Evolutionary conservation across 1,140 invertebrate species (phyloP), one percentile per base, ranked within the genome.

Genomic region (Pseudomyrmex flavicornis): DNA sequence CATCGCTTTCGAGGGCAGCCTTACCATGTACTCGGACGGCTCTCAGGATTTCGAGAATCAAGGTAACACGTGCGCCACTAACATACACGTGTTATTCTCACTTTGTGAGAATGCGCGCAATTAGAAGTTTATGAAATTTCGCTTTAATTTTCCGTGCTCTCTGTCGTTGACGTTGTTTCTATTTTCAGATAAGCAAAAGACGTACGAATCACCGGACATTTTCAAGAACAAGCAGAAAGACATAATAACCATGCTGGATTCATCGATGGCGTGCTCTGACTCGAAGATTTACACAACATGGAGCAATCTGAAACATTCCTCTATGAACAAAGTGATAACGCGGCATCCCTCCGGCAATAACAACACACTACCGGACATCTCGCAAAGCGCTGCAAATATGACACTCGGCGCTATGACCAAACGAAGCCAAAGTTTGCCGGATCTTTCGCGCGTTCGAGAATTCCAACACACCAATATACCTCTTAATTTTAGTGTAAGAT

Each of bases 1-100:
- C 70, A 98, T 99, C 90, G 98, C 98, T 66, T 98, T 98, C 90
- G 98, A 98, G 95, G 98, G 97, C 87, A 98, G 97, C 90, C 95
- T 97, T 83, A 96, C 97, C 54, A 97, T 97, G 95, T 98, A 97
- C 92, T 97, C 97, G 10, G 97, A 98, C 93, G 97, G 97, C 90
- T 98, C 97, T 85, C 96, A 97, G 91, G 94, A 94, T 88, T 97
- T 96, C 92, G 95, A 96, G 89, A 96, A 95, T 91, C 95, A 95
- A 91, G 96, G 96, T 96, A 93, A 79, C 15, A 7, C 15, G 48
- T 22, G 8, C 12, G n/a, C 35, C 35, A 2, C 26, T 3, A 80
- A 13, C 48, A 12, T 65, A 13, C 46, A 56, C 26, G 73, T 17
- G 17, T 35, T 35, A 35, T 35, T 35, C 35, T 35, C 35, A 7